phyloP scores from a whole-genome alignment of 2,888 invertebrate species.

The Leptinotarsa rubiginosa region DNA sequence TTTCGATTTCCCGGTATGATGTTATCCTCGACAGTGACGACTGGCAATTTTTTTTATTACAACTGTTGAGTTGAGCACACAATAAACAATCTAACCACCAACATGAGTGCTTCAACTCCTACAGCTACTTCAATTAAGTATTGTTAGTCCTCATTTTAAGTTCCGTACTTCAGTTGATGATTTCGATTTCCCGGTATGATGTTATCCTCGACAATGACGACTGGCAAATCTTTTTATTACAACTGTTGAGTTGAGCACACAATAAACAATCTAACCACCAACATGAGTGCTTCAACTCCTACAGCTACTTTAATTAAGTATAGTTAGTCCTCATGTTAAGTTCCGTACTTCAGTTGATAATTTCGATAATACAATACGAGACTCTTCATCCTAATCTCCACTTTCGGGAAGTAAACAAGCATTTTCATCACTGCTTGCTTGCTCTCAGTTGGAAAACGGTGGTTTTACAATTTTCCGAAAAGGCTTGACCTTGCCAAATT shows the following conservation, averaged over 20 bases:
- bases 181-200: conserved; percentile 31
- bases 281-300: conserved; percentile 23
- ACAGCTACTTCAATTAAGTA: conserved; percentile 44
- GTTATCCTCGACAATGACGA: background rate
- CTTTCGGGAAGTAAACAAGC: conserved; percentile 2
- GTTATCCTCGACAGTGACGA: background rate
- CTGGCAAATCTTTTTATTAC: conserved; percentile 1
- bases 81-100: conserved; percentile 10
- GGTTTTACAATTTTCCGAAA: background rate
- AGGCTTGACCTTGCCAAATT: background rate
- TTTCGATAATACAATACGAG: conserved; percentile 43
- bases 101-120: conserved; percentile 22
- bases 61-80: conserved; percentile 3
- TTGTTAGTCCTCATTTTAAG: conserved; percentile 46
- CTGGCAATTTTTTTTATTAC: background rate
- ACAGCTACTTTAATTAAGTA: conserved; percentile 45
- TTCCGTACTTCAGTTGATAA: conserved; percentile 48
- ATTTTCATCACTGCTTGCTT: background rate
- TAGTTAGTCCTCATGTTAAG: conserved; percentile 47
- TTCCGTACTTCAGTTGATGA: conserved; percentile 48
- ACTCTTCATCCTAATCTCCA: conserved; percentile 48
- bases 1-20: conserved; percentile 31
- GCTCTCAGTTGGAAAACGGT: background rate
- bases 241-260: conserved; percentile 9
- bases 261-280: conserved; percentile 13